Conservation (phyloP, 1,140 invertebrate genomes). For the Conopomorpha cramerella region DNA sequence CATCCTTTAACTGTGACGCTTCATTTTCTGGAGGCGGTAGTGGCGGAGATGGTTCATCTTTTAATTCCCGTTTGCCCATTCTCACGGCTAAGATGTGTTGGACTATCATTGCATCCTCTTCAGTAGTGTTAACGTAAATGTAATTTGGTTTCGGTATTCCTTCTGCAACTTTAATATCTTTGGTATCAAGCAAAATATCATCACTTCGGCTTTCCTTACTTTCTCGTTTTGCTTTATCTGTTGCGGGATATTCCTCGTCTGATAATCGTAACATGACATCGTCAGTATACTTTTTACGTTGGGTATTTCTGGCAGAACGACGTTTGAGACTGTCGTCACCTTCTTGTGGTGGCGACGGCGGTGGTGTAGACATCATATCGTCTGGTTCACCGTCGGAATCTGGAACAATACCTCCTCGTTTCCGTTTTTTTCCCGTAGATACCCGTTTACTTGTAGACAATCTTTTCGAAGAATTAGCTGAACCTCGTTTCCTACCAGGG, state of each 20-base stretch:
- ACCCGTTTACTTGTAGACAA: conserved; percentile 22
- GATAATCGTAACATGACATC: conserved; percentile 94
- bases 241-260: conserved; percentile 80
- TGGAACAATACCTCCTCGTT: conserved; percentile 64
- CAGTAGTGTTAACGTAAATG: conserved; percentile 90
- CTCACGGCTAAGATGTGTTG: conserved; percentile 89
- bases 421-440: conserved; percentile 40
- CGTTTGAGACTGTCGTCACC: conserved; percentile 84
- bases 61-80: conserved; percentile 84
- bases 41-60: too few relatives aligned
- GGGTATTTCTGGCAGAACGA: conserved; percentile 90
- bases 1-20: too few relatives aligned
- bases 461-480: conserved; percentile 32
- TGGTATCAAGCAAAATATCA: conserved; percentile 59
- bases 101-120: conserved; percentile 96
- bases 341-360: conserved; percentile 77
- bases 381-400: conserved; percentile 85
- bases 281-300: conserved; percentile 96
- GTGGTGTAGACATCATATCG: conserved; percentile 79
- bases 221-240: conserved; percentile 56
- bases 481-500: conserved; percentile 32
- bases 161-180: conserved; percentile 65
- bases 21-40: too few relatives aligned
- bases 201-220: conserved; percentile 58
- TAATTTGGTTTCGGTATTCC: conserved; percentile 81